Percentiles rank a stretch among this genome's conserved stretches.
These are phyloP conservation scores for Agrilus mali DNA, from an alignment of 2,888 invertebrate genomes.

Conservation along the genomic window DNA sequence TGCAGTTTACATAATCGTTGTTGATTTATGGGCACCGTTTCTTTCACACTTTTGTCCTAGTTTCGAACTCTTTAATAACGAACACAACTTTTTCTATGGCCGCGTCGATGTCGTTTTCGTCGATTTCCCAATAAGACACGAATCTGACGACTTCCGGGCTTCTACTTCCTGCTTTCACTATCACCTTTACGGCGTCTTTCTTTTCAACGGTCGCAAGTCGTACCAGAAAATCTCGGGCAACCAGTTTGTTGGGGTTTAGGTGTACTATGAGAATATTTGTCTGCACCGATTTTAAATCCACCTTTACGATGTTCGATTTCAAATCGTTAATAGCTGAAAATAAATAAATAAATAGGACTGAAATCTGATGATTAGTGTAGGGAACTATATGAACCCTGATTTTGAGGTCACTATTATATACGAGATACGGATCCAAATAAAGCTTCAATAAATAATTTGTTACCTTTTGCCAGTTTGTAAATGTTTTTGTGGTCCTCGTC, in stretches of 20 bases:
- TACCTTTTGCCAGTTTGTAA: slow-evolving; percentile 53
- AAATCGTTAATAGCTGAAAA: slow-evolving; percentile 45
- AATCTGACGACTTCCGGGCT: slow-evolving; percentile 49
- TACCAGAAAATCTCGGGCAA: slow-evolving; percentile 41
- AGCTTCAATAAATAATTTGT: too few relatives aligned
- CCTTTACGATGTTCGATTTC: slow-evolving; percentile 45
- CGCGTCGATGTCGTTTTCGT: slow-evolving; percentile 49
- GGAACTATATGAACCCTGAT: too few relatives aligned
- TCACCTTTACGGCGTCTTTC: slow-evolving; percentile 37
- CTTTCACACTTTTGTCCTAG: slow-evolving; percentile 2
- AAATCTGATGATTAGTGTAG: too few relatives aligned
- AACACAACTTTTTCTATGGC: slow-evolving; percentile 58
- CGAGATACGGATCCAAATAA: too few relatives aligned
- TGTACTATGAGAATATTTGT: slow-evolving; percentile 66
- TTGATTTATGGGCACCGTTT: too few relatives aligned
- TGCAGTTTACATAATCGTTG: too few relatives aligned
- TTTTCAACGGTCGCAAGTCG: slow-evolving; percentile 37
- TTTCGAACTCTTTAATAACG: slow-evolving; percentile 52
- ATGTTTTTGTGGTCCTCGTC: slow-evolving; percentile 63
- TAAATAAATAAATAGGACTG: slow-evolving; percentile 6
- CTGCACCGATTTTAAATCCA: slow-evolving; percentile 49
- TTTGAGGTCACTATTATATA: too few relatives aligned
- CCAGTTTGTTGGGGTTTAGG: slow-evolving; percentile 38
- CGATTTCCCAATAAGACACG: slow-evolving; percentile 59
- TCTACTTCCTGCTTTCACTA: slow-evolving; percentile 47